Evolutionary conservation across 2,888 invertebrate species (phyloP).

Genomic region (Aphrophora alni): DNA sequence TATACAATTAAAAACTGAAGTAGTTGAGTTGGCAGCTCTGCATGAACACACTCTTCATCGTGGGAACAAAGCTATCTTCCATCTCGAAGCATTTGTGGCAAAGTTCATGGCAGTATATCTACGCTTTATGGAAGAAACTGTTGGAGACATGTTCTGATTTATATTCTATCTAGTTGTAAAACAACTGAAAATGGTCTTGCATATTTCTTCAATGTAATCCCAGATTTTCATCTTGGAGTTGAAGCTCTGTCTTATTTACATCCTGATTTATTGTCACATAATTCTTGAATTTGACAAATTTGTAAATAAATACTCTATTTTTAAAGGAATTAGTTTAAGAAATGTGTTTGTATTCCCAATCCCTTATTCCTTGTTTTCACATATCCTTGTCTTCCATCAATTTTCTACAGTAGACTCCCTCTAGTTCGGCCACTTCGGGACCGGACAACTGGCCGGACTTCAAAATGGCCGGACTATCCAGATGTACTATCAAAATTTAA

Average conservation of each 20-base stretch:
- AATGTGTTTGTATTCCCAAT: constrained; percentile 11
- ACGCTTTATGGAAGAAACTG: constrained; percentile 78
- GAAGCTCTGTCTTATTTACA: background rate
- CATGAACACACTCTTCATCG: constrained; percentile 92
- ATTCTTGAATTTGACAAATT: background rate
- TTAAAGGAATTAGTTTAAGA: no score
- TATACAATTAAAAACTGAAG: constrained; percentile 83
- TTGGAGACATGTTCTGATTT: constrained; percentile 63
- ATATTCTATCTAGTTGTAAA: background rate
- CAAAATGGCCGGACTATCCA: no score
- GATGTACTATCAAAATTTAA: no score
- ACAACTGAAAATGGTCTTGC: background rate
- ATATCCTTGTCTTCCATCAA: no score
- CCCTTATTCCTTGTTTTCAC: no score
- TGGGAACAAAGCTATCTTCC: constrained; percentile 95
- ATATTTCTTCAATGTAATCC: background rate
- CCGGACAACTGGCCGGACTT: no score
- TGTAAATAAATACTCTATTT: constrained; percentile 13
- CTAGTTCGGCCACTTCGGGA: no score
- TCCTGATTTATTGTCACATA: background rate
- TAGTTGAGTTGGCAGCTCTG: constrained; percentile 83
- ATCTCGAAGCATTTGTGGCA: constrained; percentile 96
- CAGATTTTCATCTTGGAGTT: background rate
- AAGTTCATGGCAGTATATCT: constrained; percentile 96
- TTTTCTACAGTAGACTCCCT: no score